phyloP scores from a whole-genome alignment of 2,113 vertebrate genomes.

The Marcusenius ussheri region DNA sequence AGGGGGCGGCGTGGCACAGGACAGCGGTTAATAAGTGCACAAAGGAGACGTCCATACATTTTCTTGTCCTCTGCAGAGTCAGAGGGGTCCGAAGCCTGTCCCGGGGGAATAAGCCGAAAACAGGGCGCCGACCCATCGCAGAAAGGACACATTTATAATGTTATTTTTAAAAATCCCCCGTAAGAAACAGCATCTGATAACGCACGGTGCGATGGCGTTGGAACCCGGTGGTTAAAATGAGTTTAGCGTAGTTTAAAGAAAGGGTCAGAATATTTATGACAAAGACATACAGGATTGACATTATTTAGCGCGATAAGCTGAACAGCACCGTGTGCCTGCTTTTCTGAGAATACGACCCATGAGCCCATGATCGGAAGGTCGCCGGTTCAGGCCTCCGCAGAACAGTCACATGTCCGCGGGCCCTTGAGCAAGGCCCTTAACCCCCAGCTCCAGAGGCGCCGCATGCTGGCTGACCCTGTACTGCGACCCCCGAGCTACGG shows the following conservation, averaged over 20 bases:
- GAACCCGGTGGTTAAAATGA: not conserved
- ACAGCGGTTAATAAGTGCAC: not conserved
- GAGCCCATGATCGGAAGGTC: not conserved
- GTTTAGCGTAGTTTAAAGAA: not conserved
- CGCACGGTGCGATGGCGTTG: not conserved
- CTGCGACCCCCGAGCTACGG: too few species aligned
- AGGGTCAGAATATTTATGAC: not conserved
- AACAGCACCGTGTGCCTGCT: not conserved
- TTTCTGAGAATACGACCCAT: not conserved
- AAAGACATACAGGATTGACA: not conserved
- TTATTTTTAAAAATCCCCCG: not conserved
- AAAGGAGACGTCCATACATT: not conserved
- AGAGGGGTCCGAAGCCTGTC: not conserved
- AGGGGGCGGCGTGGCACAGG: constrained; percentile 22
- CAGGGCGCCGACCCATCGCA: not conserved
- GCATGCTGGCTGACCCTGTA: too few species aligned
- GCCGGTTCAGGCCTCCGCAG: not conserved
- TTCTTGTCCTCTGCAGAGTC: not conserved
- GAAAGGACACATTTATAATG: not conserved
- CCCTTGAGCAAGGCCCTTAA: not conserved
- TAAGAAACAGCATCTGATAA: not conserved
- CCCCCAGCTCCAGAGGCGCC: not conserved
- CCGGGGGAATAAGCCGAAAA: not conserved
- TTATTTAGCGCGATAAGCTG: not conserved
- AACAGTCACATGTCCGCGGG: too few species aligned